phyloP scores from a whole-genome alignment of 2,888 invertebrate genomes.

The Lepeophtheirus nordmannii region DNA sequence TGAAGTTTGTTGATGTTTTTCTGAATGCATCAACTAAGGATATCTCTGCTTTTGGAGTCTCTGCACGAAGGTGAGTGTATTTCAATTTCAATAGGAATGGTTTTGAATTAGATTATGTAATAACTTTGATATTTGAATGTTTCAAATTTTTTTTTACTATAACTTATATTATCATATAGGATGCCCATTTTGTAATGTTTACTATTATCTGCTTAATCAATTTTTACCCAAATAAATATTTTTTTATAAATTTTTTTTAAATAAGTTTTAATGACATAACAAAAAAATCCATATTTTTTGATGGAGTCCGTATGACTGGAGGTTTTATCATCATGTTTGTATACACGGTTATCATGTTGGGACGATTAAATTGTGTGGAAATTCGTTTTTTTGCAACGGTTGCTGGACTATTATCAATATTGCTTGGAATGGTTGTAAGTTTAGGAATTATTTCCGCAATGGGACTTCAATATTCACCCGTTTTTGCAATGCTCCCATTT shows the following conservation, averaged over 20 bases:
- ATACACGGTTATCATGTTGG: slow-evolving; percentile 55
- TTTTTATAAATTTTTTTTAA: no score
- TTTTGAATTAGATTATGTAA: background rate
- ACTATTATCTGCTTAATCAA: no score
- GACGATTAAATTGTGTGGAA: slow-evolving; percentile 57
- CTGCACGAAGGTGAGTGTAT: slow-evolving; percentile 1
- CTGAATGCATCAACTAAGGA: slow-evolving; percentile 32
- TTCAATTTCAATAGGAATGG: background rate
- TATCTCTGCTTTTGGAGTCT: background rate
- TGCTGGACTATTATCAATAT: slow-evolving; percentile 47
- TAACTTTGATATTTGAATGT: background rate
- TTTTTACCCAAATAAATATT: no score
- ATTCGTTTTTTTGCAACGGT: slow-evolving; percentile 36
- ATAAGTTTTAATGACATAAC: slow-evolving; percentile 58
- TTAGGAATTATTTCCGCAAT: slow-evolving; percentile 54
- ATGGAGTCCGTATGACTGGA: slow-evolving; percentile 49
- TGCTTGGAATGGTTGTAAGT: slow-evolving; percentile 53
- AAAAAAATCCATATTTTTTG: slow-evolving; percentile 52
- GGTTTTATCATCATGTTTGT: slow-evolving; percentile 56
- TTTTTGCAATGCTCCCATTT: slow-evolving; percentile 65
- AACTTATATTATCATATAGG: no score
- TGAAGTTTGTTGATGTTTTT: slow-evolving; percentile 40
- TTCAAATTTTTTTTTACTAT: no score
- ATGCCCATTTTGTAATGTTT: no score
- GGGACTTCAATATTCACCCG: slow-evolving; percentile 58